phyloP scores from a whole-genome alignment of 2,888 invertebrate species.

The Tridacna crocea region DNA sequence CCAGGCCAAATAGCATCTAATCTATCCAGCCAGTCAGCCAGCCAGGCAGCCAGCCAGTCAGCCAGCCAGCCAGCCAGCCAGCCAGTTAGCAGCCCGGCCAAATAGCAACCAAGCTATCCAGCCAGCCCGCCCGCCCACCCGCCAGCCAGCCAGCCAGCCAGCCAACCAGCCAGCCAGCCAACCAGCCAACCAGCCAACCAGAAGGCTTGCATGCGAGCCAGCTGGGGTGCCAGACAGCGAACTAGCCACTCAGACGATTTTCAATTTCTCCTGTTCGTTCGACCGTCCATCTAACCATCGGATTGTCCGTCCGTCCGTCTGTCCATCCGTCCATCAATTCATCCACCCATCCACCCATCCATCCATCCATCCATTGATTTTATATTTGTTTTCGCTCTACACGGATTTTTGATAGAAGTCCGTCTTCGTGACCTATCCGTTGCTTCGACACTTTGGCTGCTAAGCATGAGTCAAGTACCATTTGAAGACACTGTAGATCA shows the following conservation, averaged over 20 bases:
- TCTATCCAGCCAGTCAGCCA: too few relatives aligned
- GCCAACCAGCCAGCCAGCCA: not conserved
- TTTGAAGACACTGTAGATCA: too few relatives aligned
- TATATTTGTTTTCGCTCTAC: too few relatives aligned
- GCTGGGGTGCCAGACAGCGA: not conserved
- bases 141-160: too few relatives aligned
- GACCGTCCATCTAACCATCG: not conserved
- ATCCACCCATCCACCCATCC: not conserved
- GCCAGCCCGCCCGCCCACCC: not conserved
- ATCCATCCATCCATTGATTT: not conserved
- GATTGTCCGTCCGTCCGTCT: not conserved
- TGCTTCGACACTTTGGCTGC: too few relatives aligned
- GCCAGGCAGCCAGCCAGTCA: too few relatives aligned
- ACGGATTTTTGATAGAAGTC: too few relatives aligned
- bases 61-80: too few relatives aligned
- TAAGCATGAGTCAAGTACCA: too few relatives aligned
- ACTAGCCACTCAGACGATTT: not conserved
- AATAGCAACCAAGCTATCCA: not conserved
- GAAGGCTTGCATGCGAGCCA: not conserved
- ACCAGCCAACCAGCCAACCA: not conserved
- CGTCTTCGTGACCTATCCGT: too few relatives aligned
- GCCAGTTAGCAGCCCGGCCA: not conserved
- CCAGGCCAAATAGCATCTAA: too few relatives aligned
- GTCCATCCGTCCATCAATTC: not conserved
- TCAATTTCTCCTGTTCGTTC: not conserved